phyloP scores from a whole-genome alignment of 1,140 invertebrate genomes.

The Phenacoccus solenopsis region DNA sequence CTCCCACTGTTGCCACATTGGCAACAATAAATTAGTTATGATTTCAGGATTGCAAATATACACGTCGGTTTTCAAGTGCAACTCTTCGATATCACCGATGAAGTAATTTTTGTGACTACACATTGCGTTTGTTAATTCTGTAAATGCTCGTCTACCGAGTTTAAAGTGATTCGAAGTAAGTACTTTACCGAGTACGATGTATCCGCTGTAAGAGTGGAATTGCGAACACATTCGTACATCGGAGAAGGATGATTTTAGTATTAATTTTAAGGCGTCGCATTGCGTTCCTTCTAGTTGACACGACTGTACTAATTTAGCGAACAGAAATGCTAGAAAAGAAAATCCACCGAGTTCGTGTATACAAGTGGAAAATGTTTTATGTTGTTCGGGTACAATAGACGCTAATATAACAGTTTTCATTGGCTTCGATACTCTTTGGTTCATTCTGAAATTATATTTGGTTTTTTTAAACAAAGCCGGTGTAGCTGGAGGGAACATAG shows the following conservation, averaged over 20 bases:
- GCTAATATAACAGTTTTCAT: constrained; percentile 19
- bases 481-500: constrained; percentile 21
- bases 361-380: constrained; percentile 11
- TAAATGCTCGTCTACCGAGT: constrained; percentile 13
- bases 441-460: constrained; percentile 19
- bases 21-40: background rate
- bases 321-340: constrained; percentile 19
- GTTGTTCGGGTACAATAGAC: constrained; percentile 13
- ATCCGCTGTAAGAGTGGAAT: constrained; percentile 20
- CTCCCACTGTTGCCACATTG: background rate
- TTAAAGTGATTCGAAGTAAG: constrained; percentile 10
- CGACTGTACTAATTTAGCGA: constrained; percentile 18
- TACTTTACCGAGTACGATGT: constrained; percentile 20
- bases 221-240: constrained; percentile 21
- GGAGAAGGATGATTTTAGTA: constrained; percentile 16
- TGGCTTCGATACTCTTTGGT: constrained; percentile 9
- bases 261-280: constrained; percentile 16
- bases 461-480: constrained; percentile 20
- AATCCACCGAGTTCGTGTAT: constrained; percentile 20
- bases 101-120: background rate
- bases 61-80: background rate
- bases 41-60: background rate
- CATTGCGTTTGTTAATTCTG: background rate
- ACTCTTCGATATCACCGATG: background rate
- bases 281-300: background rate